A percentile compares a stretch with the other conserved stretches of the same genome.
Conservation (phyloP, 2,888 invertebrate genomes). For the Drosophila phalerata region DNA sequence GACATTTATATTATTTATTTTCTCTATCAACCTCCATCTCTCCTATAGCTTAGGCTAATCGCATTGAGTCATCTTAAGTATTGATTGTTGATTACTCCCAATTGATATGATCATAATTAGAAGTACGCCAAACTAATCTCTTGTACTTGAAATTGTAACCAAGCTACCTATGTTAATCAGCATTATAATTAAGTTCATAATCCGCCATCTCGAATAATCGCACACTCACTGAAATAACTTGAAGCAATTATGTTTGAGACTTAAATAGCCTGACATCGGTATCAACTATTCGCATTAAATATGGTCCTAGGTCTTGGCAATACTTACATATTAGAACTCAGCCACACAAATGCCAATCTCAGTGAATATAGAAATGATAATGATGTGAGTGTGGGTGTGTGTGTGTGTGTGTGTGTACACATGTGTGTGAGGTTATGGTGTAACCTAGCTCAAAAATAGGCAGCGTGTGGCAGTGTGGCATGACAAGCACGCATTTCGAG, state of each 20-base stretch:
- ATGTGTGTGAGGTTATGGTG: slow-evolving; percentile 10
- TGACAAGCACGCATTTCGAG: slow-evolving; percentile 71
- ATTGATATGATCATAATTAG: slow-evolving; percentile 16
- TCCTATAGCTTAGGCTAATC: neutral
- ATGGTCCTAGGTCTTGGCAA: slow-evolving; percentile 24
- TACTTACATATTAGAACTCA: slow-evolving; percentile 32
- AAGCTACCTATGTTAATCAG: slow-evolving; percentile 22
- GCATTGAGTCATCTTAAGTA: neutral
- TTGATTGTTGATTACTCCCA: slow-evolving; percentile 2
- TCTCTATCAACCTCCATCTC: neutral
- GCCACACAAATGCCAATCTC: slow-evolving; percentile 52
- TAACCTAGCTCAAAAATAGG: slow-evolving; percentile 68
- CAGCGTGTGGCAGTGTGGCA: slow-evolving; percentile 45
- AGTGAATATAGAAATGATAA: slow-evolving; percentile 48
- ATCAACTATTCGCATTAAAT: slow-evolving; percentile 49
- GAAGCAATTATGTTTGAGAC: slow-evolving; percentile 52
- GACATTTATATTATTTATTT: neutral
- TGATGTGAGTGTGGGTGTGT: slow-evolving; percentile 10
- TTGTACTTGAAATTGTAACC: slow-evolving; percentile 4
- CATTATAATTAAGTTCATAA: slow-evolving; percentile 45
- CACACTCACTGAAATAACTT: slow-evolving; percentile 10
- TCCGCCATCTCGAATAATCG: slow-evolving; percentile 18
- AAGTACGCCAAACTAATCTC: slow-evolving; percentile 9
- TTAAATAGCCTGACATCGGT: slow-evolving; percentile 50
- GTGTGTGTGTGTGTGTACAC: slow-evolving; percentile 2